Conservation (phyloP, 2,888 invertebrate species). For the Amblyjoppa fuscipennis region DNA sequence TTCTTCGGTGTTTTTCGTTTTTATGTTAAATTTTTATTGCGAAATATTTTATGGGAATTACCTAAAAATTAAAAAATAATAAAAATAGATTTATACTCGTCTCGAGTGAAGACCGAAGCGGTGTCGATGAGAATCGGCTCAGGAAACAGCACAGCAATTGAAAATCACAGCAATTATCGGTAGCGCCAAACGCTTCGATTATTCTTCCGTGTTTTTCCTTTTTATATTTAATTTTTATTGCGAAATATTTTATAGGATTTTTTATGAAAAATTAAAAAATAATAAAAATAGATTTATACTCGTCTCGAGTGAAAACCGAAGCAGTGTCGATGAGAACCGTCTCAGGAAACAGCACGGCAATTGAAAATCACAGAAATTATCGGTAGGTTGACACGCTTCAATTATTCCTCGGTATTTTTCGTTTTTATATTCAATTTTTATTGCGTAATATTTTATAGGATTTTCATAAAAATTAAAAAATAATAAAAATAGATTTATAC, state of each 20-base stretch:
- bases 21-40: background rate
- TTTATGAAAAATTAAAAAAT: background rate
- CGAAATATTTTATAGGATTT: background rate
- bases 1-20: background rate
- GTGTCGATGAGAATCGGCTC: too few species aligned
- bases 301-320: background rate
- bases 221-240: background rate
- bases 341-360: background rate
- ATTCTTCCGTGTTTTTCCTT: background rate
- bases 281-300: background rate
- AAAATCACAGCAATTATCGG: constrained; percentile 24
- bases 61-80: too few species aligned
- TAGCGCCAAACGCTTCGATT: constrained; percentile 8
- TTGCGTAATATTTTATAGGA: background rate
- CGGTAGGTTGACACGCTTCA: constrained; percentile 2
- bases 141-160: too few species aligned
- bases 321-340: background rate
- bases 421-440: background rate
- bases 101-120: too few species aligned
- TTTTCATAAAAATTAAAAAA: background rate
- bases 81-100: too few species aligned
- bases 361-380: constrained; percentile 29
- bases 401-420: background rate
- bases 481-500: background rate
- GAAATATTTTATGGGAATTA: too few species aligned